These are phyloP conservation scores for Micrasema minimum DNA, from an alignment of 1,140 invertebrate species.

Conservation along the genomic window DNA sequence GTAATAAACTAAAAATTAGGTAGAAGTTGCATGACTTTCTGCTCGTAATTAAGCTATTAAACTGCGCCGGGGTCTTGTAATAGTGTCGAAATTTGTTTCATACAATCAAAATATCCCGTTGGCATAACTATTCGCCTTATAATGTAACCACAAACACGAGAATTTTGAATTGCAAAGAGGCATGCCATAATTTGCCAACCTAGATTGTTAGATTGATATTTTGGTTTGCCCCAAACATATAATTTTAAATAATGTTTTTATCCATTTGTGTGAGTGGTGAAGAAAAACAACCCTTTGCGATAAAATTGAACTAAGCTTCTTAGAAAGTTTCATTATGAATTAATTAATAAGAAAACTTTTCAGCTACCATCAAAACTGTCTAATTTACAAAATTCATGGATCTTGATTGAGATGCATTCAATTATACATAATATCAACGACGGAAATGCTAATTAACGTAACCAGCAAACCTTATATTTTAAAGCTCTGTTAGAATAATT, in stretches of 20 bases:
- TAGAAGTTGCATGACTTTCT: neutral
- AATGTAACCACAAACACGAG: slow-evolving; percentile 29
- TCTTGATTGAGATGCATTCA: too few species aligned
- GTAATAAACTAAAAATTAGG: neutral
- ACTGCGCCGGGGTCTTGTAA: neutral
- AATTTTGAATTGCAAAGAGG: slow-evolving; percentile 24
- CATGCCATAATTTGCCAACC: slow-evolving; percentile 17
- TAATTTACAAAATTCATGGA: too few species aligned
- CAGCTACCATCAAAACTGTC: too few species aligned
- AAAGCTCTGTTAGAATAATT: too few species aligned
- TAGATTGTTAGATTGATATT: slow-evolving; percentile 14
- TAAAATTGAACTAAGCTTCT: too few species aligned
- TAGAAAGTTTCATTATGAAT: too few species aligned
- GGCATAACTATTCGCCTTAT: slow-evolving; percentile 12
- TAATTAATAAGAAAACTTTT: too few species aligned
- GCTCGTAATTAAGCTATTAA: slow-evolving; percentile 15
- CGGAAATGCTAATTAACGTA: too few species aligned
- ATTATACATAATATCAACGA: too few species aligned
- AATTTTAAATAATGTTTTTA: slow-evolving; percentile 34
- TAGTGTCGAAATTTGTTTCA: slow-evolving; percentile 19
- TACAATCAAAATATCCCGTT: slow-evolving; percentile 11
- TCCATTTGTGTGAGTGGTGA: slow-evolving; percentile 2
- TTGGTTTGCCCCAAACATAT: slow-evolving; percentile 14
- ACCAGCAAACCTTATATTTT: too few species aligned
- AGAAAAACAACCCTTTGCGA: too few species aligned